Evolutionary conservation across 2,113 vertebrate species (phyloP).

Genomic region (Opisthocomus hoazin): DNA sequence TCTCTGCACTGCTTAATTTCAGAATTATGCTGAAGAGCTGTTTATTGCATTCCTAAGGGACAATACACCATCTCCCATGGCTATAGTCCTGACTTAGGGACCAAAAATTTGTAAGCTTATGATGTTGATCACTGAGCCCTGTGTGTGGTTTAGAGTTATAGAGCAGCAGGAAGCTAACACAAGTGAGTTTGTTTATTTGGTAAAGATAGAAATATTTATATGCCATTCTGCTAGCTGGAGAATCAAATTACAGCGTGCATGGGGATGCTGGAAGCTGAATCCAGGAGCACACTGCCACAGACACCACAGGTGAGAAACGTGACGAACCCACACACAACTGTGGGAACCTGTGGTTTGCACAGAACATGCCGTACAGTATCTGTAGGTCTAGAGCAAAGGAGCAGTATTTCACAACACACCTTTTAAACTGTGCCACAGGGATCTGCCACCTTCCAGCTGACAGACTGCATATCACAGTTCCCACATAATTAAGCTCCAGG

Average conservation of each 20-base stretch:
- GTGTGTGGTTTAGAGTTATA: neutral
- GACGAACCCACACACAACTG: neutral
- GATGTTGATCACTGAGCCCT: neutral
- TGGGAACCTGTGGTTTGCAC: neutral
- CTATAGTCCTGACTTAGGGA: neutral
- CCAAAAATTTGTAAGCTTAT: neutral
- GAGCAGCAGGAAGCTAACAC: neutral
- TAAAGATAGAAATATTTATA: neutral
- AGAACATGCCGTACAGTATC: neutral
- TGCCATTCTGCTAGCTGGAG: neutral
- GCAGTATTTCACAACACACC: neutral
- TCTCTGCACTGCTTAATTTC: neutral
- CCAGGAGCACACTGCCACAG: neutral
- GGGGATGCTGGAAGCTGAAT: neutral
- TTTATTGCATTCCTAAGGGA: neutral
- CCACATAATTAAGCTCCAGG: constrained; percentile 46
- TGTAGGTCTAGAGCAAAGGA: neutral
- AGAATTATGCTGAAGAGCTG: neutral
- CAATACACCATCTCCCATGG: neutral
- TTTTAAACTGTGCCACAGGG: neutral
- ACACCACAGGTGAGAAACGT: neutral
- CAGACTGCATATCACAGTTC: constrained; percentile 1
- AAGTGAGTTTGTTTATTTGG: neutral
- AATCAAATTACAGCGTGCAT: neutral
- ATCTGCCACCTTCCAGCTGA: constrained; percentile 26